Evolutionary conservation across 2,888 invertebrate genomes (phyloP), one percentile per base, ranked within the genome.

Genomic region (Polietes domitor): DNA sequence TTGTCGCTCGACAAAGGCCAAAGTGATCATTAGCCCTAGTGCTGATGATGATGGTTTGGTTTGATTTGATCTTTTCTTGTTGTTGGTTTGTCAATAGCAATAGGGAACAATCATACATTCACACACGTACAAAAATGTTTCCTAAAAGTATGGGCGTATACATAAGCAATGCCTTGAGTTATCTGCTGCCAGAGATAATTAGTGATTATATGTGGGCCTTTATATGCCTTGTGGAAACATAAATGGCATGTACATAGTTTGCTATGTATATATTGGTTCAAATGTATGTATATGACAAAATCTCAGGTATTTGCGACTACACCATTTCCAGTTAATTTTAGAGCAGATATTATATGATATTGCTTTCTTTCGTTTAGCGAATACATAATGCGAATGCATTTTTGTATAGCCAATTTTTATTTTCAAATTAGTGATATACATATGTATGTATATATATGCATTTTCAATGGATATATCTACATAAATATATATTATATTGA

Each of bases 21-120:
- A 43, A 26, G 26, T 58, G 12, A 24, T 73, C 43, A 73, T 73
- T 73, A 26, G 73, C 73, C 73, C 61, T 73, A 61, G 41, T 58
- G 61, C 41, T 68, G 68, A 68, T 68, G 61, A 58, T 68, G 68
- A 68, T 68, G 43, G 68, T 24, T 26, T 1, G 43, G 55, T 55
- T 55, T 21, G 32, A 47, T 15, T 47, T 3, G 4, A 7, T 3
- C 9, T 37, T 2, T 12, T 37, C 1, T 37, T 3, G 4, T 37
- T 37, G 4, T 37, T 37, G 7, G 7, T 7, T 37, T 37, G 37
- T 37, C 37, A 37, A 37, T 37, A 7, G n/a, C n/a, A n/a, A n/a
- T n/a, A n/a, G n/a, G n/a, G n/a, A n/a, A n/a, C n/a, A n/a, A n/a
- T n/a, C n/a, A n/a, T n/a, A n/a, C n/a, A n/a, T n/a, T n/a, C n/a